Base-by-base conservation (phyloP, 1,140 invertebrate species). In the Trichogramma pretiosum region DNA sequence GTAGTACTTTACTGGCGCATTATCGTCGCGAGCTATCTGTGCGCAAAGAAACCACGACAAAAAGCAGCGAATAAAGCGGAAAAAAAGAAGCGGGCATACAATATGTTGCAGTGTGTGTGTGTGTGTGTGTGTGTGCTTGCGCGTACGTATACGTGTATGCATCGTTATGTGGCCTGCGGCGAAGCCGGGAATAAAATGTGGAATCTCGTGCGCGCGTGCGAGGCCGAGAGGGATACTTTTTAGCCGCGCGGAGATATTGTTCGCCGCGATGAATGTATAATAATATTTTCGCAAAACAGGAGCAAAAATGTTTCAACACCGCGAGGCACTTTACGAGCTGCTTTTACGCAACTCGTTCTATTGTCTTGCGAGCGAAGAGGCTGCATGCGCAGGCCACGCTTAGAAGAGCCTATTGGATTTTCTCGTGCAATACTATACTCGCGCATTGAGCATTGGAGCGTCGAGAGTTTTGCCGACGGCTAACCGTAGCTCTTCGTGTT, bases 1-100 rank as follows among this genome's bases (percentile, higher is more conserved):
- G n/a, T n/a, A n/a, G n/a, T n/a, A n/a, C n/a, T n/a, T n/a, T n/a
- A n/a, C n/a, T n/a, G n/a, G 22, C 30, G n/a, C 18, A 16, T 28
- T 49, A 49, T 49, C 48, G 48, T 39, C 40, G 19, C 41, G 43
- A n/a, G 41, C 48, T 49, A 49, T 49, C 48, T 49, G 48, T 19
- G 23, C 24, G 28, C 23, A 34, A 48, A 43, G 37, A 48, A 36
- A 33, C n/a, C n/a, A n/a, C n/a, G n/a, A n/a, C n/a, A n/a, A n/a
- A n/a, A n/a, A n/a, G n/a, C n/a, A n/a, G n/a, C n/a, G n/a, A n/a
- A n/a, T n/a, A n/a, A n/a, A n/a, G n/a, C n/a, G n/a, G n/a, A 33
- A n/a, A 33, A 33, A 33, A 36, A 18, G 5, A 18, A 43, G 32
- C 13, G 40, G 43, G 40, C 33, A 34, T 37, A 48, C 43, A 38